Percentiles rank a stretch among this genome's conserved stretches.
Evolutionary conservation across 2,888 invertebrate genomes (phyloP).

Genomic region (Anodontia alba): DNA sequence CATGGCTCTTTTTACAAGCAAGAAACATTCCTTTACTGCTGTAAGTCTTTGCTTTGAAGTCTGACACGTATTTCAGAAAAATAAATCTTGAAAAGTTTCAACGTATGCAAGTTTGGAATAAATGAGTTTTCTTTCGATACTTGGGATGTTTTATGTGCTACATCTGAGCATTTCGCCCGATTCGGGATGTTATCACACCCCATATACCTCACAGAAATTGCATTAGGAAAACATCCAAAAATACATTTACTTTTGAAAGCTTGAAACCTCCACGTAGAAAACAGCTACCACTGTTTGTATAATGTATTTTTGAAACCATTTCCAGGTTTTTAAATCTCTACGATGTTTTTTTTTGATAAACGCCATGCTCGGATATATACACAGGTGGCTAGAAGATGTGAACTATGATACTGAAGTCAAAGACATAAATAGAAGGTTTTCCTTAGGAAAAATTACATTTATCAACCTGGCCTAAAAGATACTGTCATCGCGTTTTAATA

Average conservation of each 20-base stretch:
- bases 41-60: conserved; percentile 4
- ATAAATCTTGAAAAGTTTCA: not conserved
- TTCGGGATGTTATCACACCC: not conserved
- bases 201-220: conserved; percentile 38
- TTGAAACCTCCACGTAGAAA: conserved; percentile 3
- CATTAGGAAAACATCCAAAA: conserved; percentile 18
- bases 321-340: conserved; percentile 10
- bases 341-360: conserved; percentile 11
- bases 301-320: conserved; percentile 12
- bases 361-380: conserved; percentile 16
- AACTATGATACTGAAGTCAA: conserved; percentile 13
- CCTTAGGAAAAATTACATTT: not conserved
- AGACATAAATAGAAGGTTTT: conserved; percentile 11
- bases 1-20: no score
- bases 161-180: not conserved
- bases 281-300: not conserved
- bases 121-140: conserved; percentile 1
- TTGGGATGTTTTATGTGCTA: conserved; percentile 10
- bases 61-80: not conserved
- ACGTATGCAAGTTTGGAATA: not conserved
- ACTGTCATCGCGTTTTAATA: conserved; percentile 10
- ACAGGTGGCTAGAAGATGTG: conserved; percentile 53
- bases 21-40: no score
- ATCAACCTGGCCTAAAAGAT: not conserved
- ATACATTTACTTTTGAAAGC: conserved; percentile 6